Evolutionary conservation across 1,140 invertebrate species (phyloP).

Genomic region (Neuroterus valhalla): DNA sequence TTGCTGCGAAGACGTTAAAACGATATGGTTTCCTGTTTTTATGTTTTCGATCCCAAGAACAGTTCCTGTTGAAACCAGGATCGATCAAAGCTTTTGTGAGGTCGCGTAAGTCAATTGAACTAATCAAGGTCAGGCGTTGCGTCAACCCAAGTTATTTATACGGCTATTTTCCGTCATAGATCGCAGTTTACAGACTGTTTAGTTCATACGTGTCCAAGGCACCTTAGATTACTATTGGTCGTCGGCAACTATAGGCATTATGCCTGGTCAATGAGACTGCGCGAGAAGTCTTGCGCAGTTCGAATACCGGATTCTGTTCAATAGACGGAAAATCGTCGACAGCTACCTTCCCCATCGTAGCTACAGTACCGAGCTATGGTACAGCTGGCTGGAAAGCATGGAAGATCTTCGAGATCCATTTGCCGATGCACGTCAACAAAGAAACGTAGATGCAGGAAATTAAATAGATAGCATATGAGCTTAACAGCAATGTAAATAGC

Average conservation of each 20-base stretch:
- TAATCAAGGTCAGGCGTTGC: slow-evolving; percentile 11
- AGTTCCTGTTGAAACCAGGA: slow-evolving; percentile 66
- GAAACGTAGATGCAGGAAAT: no score
- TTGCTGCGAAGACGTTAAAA: slow-evolving; percentile 55
- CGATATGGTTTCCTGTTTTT: slow-evolving; percentile 58
- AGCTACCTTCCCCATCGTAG: slow-evolving; percentile 53
- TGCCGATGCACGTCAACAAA: no score
- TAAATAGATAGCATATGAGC: no score
- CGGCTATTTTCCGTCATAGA: slow-evolving; percentile 19
- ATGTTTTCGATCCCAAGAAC: slow-evolving; percentile 68
- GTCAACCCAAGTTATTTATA: background rate
- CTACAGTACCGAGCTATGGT: background rate
- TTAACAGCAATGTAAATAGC: no score
- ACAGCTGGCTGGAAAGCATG: no score
- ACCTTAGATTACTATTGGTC: slow-evolving; percentile 69
- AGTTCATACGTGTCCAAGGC: slow-evolving; percentile 64
- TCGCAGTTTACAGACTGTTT: slow-evolving; percentile 59
- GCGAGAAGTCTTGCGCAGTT: slow-evolving; percentile 67
- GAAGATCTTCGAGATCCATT: no score
- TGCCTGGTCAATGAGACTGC: slow-evolving; percentile 68
- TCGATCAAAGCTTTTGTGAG: slow-evolving; percentile 7
- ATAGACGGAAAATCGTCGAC: slow-evolving; percentile 58
- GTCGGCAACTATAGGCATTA: slow-evolving; percentile 50
- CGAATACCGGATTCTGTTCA: slow-evolving; percentile 50
- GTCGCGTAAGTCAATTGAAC: slow-evolving; percentile 1